Evolutionary conservation across 2,797 vertebrate species (phyloP), one percentile per base, ranked within the genome.

Genomic region (Muraenolepis orangiensis): DNA sequence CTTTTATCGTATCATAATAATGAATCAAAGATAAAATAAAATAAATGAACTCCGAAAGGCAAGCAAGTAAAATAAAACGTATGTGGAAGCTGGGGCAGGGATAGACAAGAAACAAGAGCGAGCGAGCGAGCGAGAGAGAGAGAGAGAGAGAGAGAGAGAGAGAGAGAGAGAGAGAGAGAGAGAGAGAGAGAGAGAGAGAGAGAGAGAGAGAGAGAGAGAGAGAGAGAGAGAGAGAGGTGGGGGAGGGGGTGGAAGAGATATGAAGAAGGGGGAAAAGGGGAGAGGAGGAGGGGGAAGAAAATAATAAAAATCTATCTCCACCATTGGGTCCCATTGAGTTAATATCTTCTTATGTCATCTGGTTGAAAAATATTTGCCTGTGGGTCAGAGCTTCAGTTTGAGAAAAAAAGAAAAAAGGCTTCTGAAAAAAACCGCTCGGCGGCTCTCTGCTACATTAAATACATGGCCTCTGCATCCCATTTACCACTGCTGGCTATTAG

Each of bases 1-100:
- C 92, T 94, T 95, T 94, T 95, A 95, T 94, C 92, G 92, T 94
- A 94, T 94, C 94, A 93, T 94, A 94, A 94, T 94, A 94, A 95
- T 94, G 92, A 94, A 94, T 95, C 93, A 94, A 93, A 94, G 93
- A 93, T 94, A 93, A 95, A 94, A 94, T 93, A 93, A 94, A 94
- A 94, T 91, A 94, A 94, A 94, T 94, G 93, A 94, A 94, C 91
- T 94, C 88, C 87, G 91, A 94, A 90, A 90, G 84, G 81, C 81
- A 70, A 91, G 91, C 86, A 82, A 89, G 89, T 90, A 89, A 92
- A 93, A 92, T 91, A 88, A 94, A 94, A 92, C 89, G 85, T 92
- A 91, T 92, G 91, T 88, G 88, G 73, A 74, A 81, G 78, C 74
- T 40, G 83, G 77, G 84, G 74, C 80, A 74, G 86, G 89, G 86